phyloP scores from a whole-genome alignment of 2,797 vertebrate species.

The Leptatherina wallacei region DNA sequence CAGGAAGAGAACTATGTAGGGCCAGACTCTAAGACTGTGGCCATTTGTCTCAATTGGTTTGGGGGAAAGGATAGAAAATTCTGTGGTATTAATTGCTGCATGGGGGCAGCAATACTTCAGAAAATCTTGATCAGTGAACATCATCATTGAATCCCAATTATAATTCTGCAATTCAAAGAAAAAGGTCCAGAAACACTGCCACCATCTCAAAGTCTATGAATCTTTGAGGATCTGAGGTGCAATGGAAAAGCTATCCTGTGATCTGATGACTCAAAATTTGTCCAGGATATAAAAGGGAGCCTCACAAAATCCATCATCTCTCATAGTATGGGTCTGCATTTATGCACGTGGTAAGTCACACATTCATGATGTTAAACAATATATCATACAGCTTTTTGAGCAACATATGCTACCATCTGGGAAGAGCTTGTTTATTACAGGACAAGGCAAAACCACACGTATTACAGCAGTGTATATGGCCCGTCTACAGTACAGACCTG shows the following conservation, averaged over 20 bases:
- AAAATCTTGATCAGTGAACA: not conserved
- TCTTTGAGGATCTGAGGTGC: not conserved
- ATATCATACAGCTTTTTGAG: not conserved
- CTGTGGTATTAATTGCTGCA: not conserved
- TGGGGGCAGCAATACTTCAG: not conserved
- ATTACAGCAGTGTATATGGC: not conserved
- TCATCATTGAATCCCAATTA: not conserved
- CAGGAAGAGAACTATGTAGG: not conserved
- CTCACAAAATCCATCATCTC: not conserved
- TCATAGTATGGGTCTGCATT: not conserved
- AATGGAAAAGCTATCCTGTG: not conserved
- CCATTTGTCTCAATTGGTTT: not conserved
- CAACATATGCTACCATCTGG: not conserved
- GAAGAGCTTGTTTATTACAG: not conserved
- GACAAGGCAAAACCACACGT: not conserved
- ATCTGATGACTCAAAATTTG: not conserved
- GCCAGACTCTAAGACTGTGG: too few species aligned
- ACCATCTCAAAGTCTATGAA: too few species aligned
- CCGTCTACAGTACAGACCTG: not conserved
- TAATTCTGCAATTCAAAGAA: not conserved
- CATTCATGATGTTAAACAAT: not conserved
- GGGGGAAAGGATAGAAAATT: not conserved
- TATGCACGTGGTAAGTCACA: not conserved
- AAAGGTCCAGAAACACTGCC: too few species aligned
- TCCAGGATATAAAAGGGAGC: not conserved